Conservation (phyloP, 2,797 vertebrate genomes). For the Caiman crocodilus region DNA sequence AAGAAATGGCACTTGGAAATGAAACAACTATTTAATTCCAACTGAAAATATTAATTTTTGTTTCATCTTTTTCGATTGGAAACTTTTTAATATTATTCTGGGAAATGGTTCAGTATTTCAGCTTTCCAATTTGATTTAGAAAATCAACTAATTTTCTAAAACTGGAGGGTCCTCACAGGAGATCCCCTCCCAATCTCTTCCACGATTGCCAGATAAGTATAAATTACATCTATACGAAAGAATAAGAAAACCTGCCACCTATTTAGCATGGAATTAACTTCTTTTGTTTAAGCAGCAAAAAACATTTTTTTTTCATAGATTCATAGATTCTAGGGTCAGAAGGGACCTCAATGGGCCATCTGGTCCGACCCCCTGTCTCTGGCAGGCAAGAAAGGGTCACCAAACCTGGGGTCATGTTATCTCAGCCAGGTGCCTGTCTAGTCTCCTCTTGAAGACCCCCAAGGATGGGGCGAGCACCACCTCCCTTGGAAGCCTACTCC, state of each 20-base stretch:
- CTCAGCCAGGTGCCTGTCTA: too few species aligned
- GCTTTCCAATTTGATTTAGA: constrained; percentile 41
- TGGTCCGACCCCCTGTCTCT: too few species aligned
- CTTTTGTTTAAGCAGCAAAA: constrained; percentile 57
- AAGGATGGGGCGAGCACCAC: too few species aligned
- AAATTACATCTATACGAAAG: constrained; percentile 24
- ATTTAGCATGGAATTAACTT: background rate
- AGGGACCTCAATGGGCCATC: too few species aligned
- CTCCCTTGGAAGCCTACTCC: too few species aligned
- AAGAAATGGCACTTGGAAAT: background rate
- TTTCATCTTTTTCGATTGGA: constrained; percentile 34
- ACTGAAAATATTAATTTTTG: constrained; percentile 4
- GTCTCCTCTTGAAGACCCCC: too few species aligned
- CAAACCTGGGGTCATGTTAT: too few species aligned
- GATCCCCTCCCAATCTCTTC: background rate
- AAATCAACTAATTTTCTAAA: constrained; percentile 33
- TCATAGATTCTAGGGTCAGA: background rate
- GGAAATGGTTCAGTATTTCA: background rate
- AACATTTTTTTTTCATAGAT: constrained; percentile 42
- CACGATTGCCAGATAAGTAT: constrained; percentile 12
- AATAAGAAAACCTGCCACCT: constrained; percentile 38
- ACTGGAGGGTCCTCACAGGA: background rate
- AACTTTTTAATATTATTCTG: background rate
- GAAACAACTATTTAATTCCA: background rate
- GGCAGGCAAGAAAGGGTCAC: too few species aligned